Percentiles rank a stretch among this genome's conserved stretches.
These are phyloP conservation scores for Drosophila macrospina DNA, from an alignment of 2,888 invertebrate genomes.

Conservation along the genomic window DNA sequence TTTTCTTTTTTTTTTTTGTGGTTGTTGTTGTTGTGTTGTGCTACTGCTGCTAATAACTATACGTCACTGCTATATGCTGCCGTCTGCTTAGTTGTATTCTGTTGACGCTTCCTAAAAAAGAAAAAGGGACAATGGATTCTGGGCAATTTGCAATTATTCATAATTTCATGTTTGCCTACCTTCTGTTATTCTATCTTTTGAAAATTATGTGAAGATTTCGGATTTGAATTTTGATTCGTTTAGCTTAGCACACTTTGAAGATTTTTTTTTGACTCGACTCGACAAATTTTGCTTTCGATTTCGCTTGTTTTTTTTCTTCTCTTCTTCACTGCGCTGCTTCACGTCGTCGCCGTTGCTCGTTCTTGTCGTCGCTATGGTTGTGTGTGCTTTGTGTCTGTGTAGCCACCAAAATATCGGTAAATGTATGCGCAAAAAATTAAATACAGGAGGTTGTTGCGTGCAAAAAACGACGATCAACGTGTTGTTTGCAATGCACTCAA, in stretches of 20 bases:
- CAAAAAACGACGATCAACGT: conserved; percentile 71
- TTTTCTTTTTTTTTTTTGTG: conserved; percentile 13
- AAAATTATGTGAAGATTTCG: conserved; percentile 11
- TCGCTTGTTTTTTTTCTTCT: conserved; percentile 57
- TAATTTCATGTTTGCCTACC: conserved; percentile 29
- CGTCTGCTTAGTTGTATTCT: conserved; percentile 4
- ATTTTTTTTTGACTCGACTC: conserved; percentile 34
- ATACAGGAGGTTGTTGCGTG: conserved; percentile 53
- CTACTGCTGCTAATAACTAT: conserved; percentile 30
- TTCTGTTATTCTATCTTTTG: conserved; percentile 14
- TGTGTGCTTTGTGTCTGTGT: conserved; percentile 30
- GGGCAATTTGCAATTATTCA: conserved; percentile 25
- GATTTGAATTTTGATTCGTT: conserved; percentile 14
- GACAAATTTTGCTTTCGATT: conserved; percentile 51
- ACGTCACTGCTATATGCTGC: conserved; percentile 12
- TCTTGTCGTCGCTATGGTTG: conserved; percentile 41
- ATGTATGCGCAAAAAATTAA: conserved; percentile 66
- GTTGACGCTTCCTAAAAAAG: conserved; percentile 25
- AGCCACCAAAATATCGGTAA: conserved; percentile 71
- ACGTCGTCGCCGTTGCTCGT: conserved; percentile 48
- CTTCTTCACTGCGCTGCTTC: conserved; percentile 47
- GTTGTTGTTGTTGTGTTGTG: conserved; percentile 19
- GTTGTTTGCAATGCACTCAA: conserved; percentile 53
- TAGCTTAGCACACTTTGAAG: conserved; percentile 33
- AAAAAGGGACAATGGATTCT: conserved; percentile 21